phyloP scores from a whole-genome alignment of 92 coral and sea anemone genomes.

The Pocillopora grandis region DNA sequence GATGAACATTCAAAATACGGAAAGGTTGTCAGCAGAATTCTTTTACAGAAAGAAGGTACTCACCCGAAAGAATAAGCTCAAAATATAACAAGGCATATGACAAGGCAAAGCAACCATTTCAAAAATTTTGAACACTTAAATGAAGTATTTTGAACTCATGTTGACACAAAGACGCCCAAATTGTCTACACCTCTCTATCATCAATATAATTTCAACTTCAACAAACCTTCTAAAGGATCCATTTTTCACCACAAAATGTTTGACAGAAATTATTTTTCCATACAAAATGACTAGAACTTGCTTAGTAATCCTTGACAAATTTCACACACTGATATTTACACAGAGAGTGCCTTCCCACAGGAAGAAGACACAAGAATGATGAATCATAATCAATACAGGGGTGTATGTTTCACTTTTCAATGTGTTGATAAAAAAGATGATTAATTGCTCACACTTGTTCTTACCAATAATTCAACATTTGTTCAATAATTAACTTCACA shows the following conservation, averaged over 20 bases:
- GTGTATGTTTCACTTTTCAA: slow-evolving; percentile 25
- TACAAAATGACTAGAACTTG: background rate
- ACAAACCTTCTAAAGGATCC: slow-evolving; percentile 35
- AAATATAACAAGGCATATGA: background rate
- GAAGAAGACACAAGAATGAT: background rate
- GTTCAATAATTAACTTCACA: background rate
- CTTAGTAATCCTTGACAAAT: background rate
- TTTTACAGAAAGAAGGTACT: too few relatives aligned
- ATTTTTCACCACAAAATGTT: background rate
- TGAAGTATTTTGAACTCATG: background rate
- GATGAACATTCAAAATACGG: too few relatives aligned
- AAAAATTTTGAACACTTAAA: background rate
- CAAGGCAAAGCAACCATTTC: background rate
- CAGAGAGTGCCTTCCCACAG: slow-evolving; percentile 21
- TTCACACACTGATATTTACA: slow-evolving; percentile 26
- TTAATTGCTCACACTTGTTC: background rate
- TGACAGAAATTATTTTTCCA: background rate
- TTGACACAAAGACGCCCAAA: background rate
- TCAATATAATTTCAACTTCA: background rate
- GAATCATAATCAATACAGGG: slow-evolving; percentile 19
- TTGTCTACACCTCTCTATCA: background rate
- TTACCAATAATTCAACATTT: background rate
- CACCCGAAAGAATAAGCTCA: too few relatives aligned
- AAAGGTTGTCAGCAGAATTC: too few relatives aligned
- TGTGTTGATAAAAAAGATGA: slow-evolving; percentile 1